Conservation (phyloP, 2,888 invertebrate genomes). For the Rotaria socialis region DNA sequence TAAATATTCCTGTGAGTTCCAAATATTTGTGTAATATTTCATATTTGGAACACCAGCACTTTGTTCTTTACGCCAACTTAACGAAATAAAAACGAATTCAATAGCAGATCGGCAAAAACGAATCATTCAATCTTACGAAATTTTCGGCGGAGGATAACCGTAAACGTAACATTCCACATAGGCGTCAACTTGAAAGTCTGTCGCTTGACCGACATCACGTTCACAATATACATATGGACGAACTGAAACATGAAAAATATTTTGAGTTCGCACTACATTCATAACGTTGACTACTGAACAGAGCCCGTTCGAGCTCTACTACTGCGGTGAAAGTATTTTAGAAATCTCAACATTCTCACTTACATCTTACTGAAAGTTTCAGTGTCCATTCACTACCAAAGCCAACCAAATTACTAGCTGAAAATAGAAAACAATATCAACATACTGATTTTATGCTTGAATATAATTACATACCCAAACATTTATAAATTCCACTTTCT, state of each 20-base stretch:
- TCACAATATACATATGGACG: slow-evolving; percentile 34
- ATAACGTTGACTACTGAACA: too few relatives aligned
- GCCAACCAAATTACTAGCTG: slow-evolving; percentile 38
- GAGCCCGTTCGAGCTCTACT: too few relatives aligned
- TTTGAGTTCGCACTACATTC: too few relatives aligned
- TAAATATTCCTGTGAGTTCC: slow-evolving; percentile 27
- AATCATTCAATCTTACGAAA: neutral
- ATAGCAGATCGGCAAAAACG: too few relatives aligned
- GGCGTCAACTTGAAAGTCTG: slow-evolving; percentile 34
- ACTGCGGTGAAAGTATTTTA: too few relatives aligned
- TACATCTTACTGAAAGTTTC: slow-evolving; percentile 38
- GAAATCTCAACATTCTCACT: neutral
- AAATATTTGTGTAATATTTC: neutral
- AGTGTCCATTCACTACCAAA: slow-evolving; percentile 38
- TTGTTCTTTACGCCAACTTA: neutral
- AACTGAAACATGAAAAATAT: neutral
- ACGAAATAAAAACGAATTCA: neutral
- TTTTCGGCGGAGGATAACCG: slow-evolving; percentile 38
- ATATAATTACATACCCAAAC: neutral
- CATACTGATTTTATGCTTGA: neutral
- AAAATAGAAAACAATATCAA: neutral
- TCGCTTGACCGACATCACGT: slow-evolving; percentile 24
- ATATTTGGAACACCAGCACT: neutral
- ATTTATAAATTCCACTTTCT: slow-evolving; percentile 36
- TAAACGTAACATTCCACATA: slow-evolving; percentile 40